Conservation (phyloP, 2,113 vertebrate species). For the Pundamilia nyererei region DNA sequence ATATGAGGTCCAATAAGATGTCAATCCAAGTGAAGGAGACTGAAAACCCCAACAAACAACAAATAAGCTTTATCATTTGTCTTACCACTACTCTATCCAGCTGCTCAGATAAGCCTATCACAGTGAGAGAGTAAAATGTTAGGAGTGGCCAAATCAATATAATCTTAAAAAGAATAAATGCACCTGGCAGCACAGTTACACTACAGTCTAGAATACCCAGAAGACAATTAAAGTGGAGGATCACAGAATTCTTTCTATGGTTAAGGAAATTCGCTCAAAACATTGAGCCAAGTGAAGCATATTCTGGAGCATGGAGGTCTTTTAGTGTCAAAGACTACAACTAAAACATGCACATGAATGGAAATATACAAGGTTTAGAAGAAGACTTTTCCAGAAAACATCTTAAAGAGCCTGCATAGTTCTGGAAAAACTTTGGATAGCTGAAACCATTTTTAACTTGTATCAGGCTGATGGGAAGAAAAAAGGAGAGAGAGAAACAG, state of each 20-base stretch:
- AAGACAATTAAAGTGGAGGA: neutral
- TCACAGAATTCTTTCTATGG: neutral
- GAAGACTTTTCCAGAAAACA: neutral
- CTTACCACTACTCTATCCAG: neutral
- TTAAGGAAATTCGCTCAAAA: neutral
- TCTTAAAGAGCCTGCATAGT: neutral
- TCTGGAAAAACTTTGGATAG: neutral
- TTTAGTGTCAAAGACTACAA: neutral
- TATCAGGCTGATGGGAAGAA: neutral
- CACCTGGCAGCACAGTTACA: neutral
- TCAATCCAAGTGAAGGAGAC: neutral
- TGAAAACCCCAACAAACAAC: neutral
- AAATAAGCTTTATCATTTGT: neutral
- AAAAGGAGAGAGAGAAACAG: neutral
- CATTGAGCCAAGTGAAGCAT: neutral
- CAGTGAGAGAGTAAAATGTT: neutral
- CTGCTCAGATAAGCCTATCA: neutral
- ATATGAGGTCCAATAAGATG: neutral
- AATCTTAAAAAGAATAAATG: neutral
- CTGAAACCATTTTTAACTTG: neutral
- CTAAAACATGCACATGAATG: neutral
- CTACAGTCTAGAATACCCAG: neutral
- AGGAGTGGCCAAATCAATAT: neutral
- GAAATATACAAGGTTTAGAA: neutral
- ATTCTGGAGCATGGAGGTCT: neutral